Evolutionary conservation across 2,797 vertebrate genomes (phyloP).

Genomic region (Antrozous pallidus): DNA sequence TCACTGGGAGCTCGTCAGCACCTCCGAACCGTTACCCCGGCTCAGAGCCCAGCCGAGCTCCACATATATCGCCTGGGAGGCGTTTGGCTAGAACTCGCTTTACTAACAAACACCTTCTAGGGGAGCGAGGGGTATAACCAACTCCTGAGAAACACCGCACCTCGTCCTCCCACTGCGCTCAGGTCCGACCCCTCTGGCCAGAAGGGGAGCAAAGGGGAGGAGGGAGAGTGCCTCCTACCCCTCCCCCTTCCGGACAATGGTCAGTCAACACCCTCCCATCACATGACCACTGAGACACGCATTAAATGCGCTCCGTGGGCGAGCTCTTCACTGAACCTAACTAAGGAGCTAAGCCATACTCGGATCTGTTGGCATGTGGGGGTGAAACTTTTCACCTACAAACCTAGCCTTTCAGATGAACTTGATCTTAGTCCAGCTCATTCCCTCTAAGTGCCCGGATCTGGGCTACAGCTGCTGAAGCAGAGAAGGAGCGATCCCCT

Average conservation of each 20-base stretch:
- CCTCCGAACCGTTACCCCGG: background rate
- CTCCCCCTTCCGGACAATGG: background rate
- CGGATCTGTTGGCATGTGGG: background rate
- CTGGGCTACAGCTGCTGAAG: background rate
- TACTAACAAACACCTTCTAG: background rate
- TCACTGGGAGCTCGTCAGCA: conserved; percentile 15
- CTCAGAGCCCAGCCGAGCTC: background rate
- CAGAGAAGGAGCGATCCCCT: background rate
- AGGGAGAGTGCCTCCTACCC: background rate
- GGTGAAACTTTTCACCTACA: background rate
- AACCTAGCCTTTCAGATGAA: background rate
- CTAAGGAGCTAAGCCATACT: background rate
- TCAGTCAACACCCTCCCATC: background rate
- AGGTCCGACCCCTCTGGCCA: background rate
- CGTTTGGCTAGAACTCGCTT: background rate
- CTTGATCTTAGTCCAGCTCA: background rate
- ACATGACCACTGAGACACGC: too few relatives aligned
- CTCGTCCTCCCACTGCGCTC: background rate
- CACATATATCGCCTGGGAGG: background rate
- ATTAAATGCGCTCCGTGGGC: background rate
- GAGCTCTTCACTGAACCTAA: background rate
- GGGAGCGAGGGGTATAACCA: background rate
- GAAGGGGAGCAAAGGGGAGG: background rate
- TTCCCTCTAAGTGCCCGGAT: background rate
- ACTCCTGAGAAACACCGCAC: background rate